These are phyloP conservation scores for Chrysina gloriosa DNA, from an alignment of 2,888 invertebrate species.

Conservation along the genomic window DNA sequence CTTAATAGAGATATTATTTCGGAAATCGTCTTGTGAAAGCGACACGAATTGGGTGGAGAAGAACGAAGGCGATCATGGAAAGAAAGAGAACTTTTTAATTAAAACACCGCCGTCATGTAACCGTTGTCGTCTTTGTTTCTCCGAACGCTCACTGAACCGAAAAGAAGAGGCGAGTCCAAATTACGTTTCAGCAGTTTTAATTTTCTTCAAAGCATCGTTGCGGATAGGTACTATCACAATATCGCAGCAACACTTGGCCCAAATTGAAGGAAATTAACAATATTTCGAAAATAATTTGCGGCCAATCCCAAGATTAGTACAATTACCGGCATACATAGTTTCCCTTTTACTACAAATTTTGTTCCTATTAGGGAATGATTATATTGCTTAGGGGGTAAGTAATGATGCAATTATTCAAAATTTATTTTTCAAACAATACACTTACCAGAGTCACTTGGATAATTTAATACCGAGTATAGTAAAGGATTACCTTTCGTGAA, in stretches of 20 bases:
- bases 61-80: background rate
- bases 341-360: background rate
- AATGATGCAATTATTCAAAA: no score
- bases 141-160: background rate
- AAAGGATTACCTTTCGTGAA: no score
- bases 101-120: slow-evolving; percentile 37
- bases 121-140: slow-evolving; percentile 1
- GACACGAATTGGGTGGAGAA: background rate
- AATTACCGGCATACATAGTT: slow-evolving; percentile 53
- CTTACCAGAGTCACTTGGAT: no score
- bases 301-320: slow-evolving; percentile 61
- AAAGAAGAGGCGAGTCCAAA: slow-evolving; percentile 20
- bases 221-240: slow-evolving; percentile 45
- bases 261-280: slow-evolving; percentile 58
- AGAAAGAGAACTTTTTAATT: slow-evolving; percentile 38
- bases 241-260: slow-evolving; percentile 56
- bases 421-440: no score
- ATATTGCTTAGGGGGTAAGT: no score
- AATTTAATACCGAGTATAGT: no score
- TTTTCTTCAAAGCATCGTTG: slow-evolving; percentile 41
- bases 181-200: slow-evolving; percentile 38
- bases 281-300: slow-evolving; percentile 62
- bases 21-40: slow-evolving; percentile 26
- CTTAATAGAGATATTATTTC: slow-evolving; percentile 37
- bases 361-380: no score